Conservation (phyloP, 2,797 vertebrate species). For the Emydoidea blandingii region DNA sequence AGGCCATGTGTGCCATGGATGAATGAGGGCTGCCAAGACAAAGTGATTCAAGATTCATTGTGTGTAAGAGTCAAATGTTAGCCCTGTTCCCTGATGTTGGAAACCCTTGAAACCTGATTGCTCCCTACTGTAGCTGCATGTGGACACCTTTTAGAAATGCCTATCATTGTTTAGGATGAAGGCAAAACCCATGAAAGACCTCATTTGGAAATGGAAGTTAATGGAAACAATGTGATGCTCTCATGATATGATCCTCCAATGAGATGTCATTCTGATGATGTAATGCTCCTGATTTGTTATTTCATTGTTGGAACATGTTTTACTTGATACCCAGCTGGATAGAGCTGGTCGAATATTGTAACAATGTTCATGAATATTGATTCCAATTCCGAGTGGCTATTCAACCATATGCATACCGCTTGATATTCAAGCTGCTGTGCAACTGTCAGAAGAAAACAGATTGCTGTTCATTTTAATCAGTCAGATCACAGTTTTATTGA, state of each 20-base stretch:
- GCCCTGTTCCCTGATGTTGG: background rate
- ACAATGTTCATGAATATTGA: background rate
- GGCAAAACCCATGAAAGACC: background rate
- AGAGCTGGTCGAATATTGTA: slow-evolving; percentile 47
- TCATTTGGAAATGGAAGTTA: background rate
- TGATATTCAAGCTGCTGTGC: slow-evolving; percentile 61
- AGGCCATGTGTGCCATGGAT: background rate
- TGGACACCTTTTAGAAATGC: background rate
- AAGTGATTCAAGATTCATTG: background rate
- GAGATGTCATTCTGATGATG: slow-evolving; percentile 37
- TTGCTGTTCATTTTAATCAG: slow-evolving; percentile 75
- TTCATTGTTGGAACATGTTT: slow-evolving; percentile 26
- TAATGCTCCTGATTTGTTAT: background rate
- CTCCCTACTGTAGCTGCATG: background rate
- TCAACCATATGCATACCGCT: slow-evolving; percentile 45
- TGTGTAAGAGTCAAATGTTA: background rate
- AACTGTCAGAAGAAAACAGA: slow-evolving; percentile 71
- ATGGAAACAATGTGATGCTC: background rate
- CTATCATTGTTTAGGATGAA: background rate
- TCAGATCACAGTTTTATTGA: slow-evolving; percentile 68
- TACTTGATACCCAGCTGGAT: background rate
- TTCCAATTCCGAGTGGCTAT: slow-evolving; percentile 44
- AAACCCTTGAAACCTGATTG: background rate
- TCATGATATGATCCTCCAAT: background rate
- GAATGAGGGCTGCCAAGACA: background rate